Evolutionary conservation across 2,888 invertebrate genomes (phyloP).

Genomic region (Agonum fuliginosum): DNA sequence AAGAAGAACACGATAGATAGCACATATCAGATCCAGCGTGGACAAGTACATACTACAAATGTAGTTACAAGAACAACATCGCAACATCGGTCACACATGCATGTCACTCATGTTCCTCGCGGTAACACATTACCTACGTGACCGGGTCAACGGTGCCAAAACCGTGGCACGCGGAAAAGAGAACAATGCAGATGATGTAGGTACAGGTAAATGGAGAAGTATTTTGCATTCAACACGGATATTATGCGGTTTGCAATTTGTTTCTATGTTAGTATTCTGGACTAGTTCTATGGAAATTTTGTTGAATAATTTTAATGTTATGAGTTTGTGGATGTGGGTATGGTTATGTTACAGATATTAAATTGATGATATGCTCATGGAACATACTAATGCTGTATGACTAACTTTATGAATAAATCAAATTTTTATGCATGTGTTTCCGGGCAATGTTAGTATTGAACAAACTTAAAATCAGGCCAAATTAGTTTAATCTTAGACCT

Average conservation of each 20-base stretch:
- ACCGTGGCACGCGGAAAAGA: not conserved
- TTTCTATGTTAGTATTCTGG: not conserved
- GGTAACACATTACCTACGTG: slow-evolving; percentile 47
- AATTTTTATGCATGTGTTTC: too few species aligned
- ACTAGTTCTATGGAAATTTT: not conserved
- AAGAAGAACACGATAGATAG: not conserved
- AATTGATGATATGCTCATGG: too few species aligned
- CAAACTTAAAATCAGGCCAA: too few species aligned
- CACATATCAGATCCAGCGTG: not conserved
- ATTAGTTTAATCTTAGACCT: too few species aligned
- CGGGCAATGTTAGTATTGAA: too few species aligned
- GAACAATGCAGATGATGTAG: not conserved
- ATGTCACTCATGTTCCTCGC: not conserved
- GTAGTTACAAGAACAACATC: slow-evolving; percentile 16
- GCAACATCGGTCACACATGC: slow-evolving; percentile 44
- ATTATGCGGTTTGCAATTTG: not conserved
- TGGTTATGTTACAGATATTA: too few species aligned
- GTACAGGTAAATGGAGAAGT: not conserved
- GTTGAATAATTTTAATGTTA: too few species aligned
- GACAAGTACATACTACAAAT: not conserved
- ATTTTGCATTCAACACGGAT: slow-evolving; percentile 18
- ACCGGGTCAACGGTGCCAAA: slow-evolving; percentile 41
- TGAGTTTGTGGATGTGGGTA: too few species aligned
- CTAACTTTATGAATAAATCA: too few species aligned
- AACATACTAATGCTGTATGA: too few species aligned